phyloP scores from a whole-genome alignment of 2,888 invertebrate species.

The Autographa gamma region DNA sequence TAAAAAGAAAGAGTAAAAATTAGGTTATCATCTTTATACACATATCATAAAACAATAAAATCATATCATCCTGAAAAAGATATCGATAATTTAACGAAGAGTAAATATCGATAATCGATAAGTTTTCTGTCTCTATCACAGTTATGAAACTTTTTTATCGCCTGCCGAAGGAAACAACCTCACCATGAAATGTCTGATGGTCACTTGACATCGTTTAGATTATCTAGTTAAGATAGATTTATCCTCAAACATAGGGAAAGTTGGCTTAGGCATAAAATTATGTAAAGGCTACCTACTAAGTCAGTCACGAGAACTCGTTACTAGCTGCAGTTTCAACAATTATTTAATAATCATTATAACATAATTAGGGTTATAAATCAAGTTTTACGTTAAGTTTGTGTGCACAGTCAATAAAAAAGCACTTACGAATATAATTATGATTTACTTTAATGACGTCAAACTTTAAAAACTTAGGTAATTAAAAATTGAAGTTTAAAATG shows the following conservation, averaged over 20 bases:
- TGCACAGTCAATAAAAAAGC: no score
- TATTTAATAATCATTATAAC: not conserved
- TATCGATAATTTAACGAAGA: not conserved
- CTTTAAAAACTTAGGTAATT: no score
- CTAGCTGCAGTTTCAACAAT: not conserved
- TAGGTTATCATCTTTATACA: no score
- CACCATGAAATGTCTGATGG: not conserved
- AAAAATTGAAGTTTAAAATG: no score
- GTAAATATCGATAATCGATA: not conserved
- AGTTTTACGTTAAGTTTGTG: no score
- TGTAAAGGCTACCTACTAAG: not conserved
- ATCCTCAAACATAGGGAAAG: not conserved
- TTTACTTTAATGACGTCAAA: no score
- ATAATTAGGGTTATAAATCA: no score
- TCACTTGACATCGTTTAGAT: not conserved
- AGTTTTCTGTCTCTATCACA: not conserved
- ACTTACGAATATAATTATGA: no score
- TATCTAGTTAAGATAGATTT: not conserved
- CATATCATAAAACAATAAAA: no score
- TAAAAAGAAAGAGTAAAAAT: no score
- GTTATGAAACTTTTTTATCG: not conserved
- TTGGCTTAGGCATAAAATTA: not conserved
- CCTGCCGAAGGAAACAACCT: constrained; percentile 2
- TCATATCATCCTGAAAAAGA: no score
- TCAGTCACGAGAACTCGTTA: not conserved